Evolutionary conservation across 2,113 vertebrate species (phyloP).

Genomic region (Crotalus helleri): DNA sequence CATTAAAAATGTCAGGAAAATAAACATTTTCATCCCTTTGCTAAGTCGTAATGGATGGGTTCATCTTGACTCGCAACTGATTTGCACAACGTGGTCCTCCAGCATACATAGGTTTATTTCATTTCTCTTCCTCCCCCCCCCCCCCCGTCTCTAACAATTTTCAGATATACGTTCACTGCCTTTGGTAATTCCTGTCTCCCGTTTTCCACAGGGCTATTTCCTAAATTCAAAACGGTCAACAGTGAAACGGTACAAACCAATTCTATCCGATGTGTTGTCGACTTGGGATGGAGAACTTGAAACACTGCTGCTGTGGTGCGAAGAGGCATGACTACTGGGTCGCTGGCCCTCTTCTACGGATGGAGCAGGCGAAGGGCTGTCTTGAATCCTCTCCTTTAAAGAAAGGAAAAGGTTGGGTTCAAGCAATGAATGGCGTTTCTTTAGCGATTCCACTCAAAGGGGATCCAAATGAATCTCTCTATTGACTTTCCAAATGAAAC

Average conservation of each 20-base stretch:
- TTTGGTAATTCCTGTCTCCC: not conserved
- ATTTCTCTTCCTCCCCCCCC: not conserved
- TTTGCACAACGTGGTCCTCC: not conserved
- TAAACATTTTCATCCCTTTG: not conserved
- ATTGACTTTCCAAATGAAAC: not conserved
- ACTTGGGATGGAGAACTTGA: constrained; percentile 82
- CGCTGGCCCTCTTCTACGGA: constrained; percentile 80
- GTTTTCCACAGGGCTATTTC: not conserved
- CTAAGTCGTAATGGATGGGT: not conserved
- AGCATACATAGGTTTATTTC: not conserved
- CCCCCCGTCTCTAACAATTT: not conserved
- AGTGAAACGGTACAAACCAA: constrained; percentile 70
- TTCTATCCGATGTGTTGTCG: constrained; percentile 78
- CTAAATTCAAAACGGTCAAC: not conserved
- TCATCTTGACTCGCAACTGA: not conserved
- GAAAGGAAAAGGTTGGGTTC: not conserved
- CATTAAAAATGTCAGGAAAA: not conserved
- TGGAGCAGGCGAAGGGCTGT: constrained; percentile 83
- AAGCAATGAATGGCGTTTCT: not conserved
- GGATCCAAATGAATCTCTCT: not conserved
- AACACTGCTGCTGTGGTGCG: constrained; percentile 85
- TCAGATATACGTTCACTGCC: not conserved
- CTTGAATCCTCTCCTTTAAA: constrained; percentile 82
- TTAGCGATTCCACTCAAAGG: not conserved
- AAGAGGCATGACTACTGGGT: constrained; percentile 81